Evolutionary conservation across 1,140 invertebrate genomes (phyloP).

Genomic region (Trachymyrmex cornetzi): DNA sequence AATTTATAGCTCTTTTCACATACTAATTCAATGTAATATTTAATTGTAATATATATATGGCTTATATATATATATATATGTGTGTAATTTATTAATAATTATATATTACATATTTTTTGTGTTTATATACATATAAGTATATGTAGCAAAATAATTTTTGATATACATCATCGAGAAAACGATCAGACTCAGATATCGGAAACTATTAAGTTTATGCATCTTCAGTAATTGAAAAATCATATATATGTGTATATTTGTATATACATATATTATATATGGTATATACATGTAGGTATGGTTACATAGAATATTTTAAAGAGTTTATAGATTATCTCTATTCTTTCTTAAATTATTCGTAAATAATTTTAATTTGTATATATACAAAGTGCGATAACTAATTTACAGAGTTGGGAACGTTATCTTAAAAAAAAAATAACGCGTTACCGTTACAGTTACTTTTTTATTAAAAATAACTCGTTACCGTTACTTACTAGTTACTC

Average conservation of each 20-base stretch:
- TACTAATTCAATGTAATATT: not conserved
- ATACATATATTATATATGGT: no score
- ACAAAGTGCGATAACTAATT: not conserved
- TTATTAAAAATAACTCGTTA: no score
- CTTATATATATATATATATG: no score
- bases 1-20: not conserved
- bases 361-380: conserved; percentile 27
- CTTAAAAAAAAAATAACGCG: no score
- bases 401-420: no score
- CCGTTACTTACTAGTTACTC: no score
- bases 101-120: not conserved
- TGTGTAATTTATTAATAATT: conserved; percentile 16
- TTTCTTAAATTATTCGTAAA: not conserved
- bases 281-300: not conserved
- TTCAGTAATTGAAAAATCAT: not conserved
- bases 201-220: not conserved
- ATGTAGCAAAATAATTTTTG: not conserved
- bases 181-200: not conserved
- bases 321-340: not conserved
- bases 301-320: not conserved
- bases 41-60: not conserved
- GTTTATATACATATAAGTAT: not conserved
- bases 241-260: not conserved
- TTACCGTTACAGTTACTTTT: no score
- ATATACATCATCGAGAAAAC: not conserved